Evolutionary conservation across 2,888 invertebrate species (phyloP).

Genomic region (Drosophila affinis): DNA sequence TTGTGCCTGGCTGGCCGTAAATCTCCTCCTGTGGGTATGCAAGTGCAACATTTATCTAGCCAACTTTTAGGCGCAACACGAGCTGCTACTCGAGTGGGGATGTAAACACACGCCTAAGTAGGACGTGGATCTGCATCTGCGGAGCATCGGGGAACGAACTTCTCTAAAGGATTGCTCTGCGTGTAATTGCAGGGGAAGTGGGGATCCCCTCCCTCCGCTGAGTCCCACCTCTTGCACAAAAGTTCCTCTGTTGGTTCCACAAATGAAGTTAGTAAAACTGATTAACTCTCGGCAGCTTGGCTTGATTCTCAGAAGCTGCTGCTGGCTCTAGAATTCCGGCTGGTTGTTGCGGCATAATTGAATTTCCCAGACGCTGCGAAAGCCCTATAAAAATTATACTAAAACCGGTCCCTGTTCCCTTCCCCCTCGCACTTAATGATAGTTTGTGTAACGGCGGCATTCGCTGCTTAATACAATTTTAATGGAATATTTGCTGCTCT

Average conservation of each 20-base stretch:
- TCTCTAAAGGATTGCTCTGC: slow-evolving; percentile 63
- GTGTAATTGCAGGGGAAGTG: slow-evolving; percentile 59
- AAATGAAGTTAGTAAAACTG: slow-evolving; percentile 76
- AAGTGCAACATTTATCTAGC: slow-evolving; percentile 39
- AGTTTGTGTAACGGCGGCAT: slow-evolving; percentile 30
- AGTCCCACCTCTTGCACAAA: slow-evolving; percentile 33
- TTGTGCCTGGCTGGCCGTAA: slow-evolving; percentile 25
- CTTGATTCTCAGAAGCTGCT: slow-evolving; percentile 44
- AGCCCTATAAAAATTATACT: slow-evolving; percentile 43
- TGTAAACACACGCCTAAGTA: slow-evolving; percentile 45
- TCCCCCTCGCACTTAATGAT: slow-evolving; percentile 10
- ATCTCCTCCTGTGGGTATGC: slow-evolving; percentile 16
- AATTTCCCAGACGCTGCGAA: slow-evolving; percentile 46
- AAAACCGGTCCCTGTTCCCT: background rate
- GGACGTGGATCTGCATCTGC: background rate
- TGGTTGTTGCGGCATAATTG: slow-evolving; percentile 54
- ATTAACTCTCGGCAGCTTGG: slow-evolving; percentile 66
- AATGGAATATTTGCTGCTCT: slow-evolving; percentile 54
- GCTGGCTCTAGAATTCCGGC: slow-evolving; percentile 13
- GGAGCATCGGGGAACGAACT: slow-evolving; percentile 1
- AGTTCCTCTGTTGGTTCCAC: slow-evolving; percentile 49
- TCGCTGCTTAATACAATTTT: slow-evolving; percentile 38
- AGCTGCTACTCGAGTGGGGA: slow-evolving; percentile 23
- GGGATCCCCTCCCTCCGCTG: background rate
- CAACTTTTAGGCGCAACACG: slow-evolving; percentile 38